Base-by-base conservation (phyloP, 2,797 vertebrate genomes). In the Lithobates sylvaticus region DNA sequence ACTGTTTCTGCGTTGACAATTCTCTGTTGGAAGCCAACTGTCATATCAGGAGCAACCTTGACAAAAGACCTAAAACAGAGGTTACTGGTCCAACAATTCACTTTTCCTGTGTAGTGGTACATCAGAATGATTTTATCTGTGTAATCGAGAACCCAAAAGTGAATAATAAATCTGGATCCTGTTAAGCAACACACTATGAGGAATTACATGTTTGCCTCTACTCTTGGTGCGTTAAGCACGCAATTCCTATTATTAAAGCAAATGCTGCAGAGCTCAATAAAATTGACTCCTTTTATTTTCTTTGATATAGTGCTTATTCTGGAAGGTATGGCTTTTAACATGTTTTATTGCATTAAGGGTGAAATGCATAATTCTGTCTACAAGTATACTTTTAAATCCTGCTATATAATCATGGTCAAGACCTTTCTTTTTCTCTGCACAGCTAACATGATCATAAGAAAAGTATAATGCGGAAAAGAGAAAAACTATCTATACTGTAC, bases 141-240 rank as follows among this genome's bases (percentile, higher is more conserved):
- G 54, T 44, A 77, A 71, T 39, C 16, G 50, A 69, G 61, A 82
- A 64, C 67, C 21, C 32, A 50, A 50, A 42, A 68, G 67, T 65
- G 81, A 65, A 83, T 84, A 54, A 50, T 78, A 78, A 83, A 87
- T 87, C 86, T 87, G 86, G 86, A 87, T 87, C 58, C 64, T 87
- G 86, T 87, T 87, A 83, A 78, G 86, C 70, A 87, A 79, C 86
- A 83, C 81, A 73, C 72, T 61, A 67, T 36, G n/a, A 84, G 54
- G 78, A 87, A 87, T 78, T 78, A 83, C 80, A 83, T 67, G 69
- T 81, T 82, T 36, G 70, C 73, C 36, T 82, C 74, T 67, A 72
- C 80, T 78, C 71, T 83, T 64, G 80, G 85, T 87, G 86, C 76
- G 82, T 87, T 75, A 84, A 78, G 81, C 81, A 87, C 80, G 81